A percentile compares a stretch with the other conserved stretches of the same genome.
Evolutionary conservation across 2,797 vertebrate species (phyloP).

Genomic region (Peromyscus attwateri): DNA sequence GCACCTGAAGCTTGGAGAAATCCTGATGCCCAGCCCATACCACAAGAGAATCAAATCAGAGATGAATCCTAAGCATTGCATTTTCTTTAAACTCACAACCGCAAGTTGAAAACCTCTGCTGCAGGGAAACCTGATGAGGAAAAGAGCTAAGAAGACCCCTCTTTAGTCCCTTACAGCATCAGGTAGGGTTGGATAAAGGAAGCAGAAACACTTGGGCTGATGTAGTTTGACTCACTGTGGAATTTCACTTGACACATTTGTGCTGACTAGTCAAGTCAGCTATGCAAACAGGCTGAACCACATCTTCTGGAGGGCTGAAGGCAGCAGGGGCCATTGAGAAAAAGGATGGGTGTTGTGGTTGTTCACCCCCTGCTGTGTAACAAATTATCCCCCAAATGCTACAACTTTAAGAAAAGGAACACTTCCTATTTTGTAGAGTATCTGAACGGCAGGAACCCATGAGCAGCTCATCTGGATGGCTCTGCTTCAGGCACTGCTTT

Average conservation of each 20-base stretch:
- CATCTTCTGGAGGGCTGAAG: not conserved
- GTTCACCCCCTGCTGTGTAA: not conserved
- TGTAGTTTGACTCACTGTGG: not conserved
- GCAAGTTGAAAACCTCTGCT: slow-evolving; percentile 17
- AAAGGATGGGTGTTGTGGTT: not conserved
- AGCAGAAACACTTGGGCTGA: not conserved
- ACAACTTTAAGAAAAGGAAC: not conserved
- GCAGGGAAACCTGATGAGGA: not conserved
- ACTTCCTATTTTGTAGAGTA: not conserved
- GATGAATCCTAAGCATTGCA: not conserved
- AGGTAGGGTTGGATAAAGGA: slow-evolving; percentile 29
- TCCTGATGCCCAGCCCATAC: not conserved
- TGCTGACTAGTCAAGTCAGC: not conserved
- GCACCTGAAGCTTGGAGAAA: not conserved
- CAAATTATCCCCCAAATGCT: not conserved
- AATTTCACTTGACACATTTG: not conserved
- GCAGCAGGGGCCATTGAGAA: not conserved
- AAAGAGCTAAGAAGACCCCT: not conserved
- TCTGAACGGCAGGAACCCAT: not conserved
- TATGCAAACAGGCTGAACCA: not conserved
- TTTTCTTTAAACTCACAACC: slow-evolving; percentile 30
- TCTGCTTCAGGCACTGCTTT: not conserved
- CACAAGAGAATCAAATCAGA: slow-evolving; percentile 42
- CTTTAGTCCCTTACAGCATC: not conserved
- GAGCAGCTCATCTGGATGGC: not conserved